phyloP scores from a whole-genome alignment of 2,888 invertebrate species.

The Chironomus riparius region DNA sequence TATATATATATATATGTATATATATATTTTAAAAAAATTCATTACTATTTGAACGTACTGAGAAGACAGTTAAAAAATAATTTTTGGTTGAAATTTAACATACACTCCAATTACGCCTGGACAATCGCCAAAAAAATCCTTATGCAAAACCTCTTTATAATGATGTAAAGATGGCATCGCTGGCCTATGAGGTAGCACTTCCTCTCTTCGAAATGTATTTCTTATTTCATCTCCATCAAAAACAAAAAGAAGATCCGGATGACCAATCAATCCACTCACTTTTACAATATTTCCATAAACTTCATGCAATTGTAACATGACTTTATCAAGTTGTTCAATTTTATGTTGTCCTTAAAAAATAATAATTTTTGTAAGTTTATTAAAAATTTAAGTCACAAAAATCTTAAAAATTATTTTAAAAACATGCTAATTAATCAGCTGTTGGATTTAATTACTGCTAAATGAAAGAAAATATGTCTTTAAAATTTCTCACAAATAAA shows the following conservation, averaged over 20 bases:
- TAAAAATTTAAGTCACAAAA: background rate
- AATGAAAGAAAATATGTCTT: background rate
- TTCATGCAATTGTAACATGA: conserved; percentile 47
- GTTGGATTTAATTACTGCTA: background rate
- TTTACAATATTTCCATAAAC: conserved; percentile 53
- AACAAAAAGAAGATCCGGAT: conserved; percentile 64
- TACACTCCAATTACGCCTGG: conserved; percentile 68
- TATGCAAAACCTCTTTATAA: conserved; percentile 58
- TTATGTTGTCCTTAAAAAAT: conserved; percentile 43
- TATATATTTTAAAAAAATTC: too few relatives aligned
- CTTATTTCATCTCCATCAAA: conserved; percentile 66
- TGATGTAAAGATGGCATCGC: conserved; percentile 64
- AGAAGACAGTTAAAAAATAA: background rate
- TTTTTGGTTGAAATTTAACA: conserved; percentile 30
- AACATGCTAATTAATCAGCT: background rate
- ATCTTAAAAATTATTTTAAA: background rate
- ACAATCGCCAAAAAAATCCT: conserved; percentile 60
- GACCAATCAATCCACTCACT: conserved; percentile 63
- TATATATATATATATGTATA: background rate
- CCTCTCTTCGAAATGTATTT: conserved; percentile 59
- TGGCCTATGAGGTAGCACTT: conserved; percentile 56
- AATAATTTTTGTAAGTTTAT: too few relatives aligned
- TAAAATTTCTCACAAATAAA: background rate
- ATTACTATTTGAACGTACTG: too few relatives aligned
- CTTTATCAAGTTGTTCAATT: conserved; percentile 44